Conservation (phyloP, 2,888 invertebrate genomes). For the Merodon equestris region DNA sequence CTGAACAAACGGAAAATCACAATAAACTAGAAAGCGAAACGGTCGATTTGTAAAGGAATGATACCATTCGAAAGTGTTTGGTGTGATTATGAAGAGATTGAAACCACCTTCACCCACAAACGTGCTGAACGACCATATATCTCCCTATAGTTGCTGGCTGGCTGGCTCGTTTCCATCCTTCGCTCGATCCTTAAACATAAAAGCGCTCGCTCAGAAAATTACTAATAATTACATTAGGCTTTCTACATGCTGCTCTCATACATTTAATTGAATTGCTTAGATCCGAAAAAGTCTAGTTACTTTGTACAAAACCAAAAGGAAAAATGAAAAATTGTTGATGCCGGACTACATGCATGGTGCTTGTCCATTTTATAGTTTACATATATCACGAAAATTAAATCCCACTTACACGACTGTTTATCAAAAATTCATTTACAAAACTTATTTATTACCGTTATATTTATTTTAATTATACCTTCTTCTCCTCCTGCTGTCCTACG, state of each 20-base stretch:
- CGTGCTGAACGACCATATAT: too few species aligned
- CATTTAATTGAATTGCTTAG: slow-evolving; percentile 52
- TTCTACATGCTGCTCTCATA: not conserved
- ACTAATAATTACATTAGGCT: too few species aligned
- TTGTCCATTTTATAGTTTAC: slow-evolving; percentile 49
- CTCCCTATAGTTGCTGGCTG: too few species aligned
- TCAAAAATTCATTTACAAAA: slow-evolving; percentile 69
- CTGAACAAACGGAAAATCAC: slow-evolving; percentile 19
- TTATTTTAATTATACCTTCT: slow-evolving; percentile 21
- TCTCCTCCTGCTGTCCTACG: slow-evolving; percentile 27
- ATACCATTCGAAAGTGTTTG: slow-evolving; percentile 46
- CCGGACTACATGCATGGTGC: too few species aligned
- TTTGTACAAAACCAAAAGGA: slow-evolving; percentile 68
- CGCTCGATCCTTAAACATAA: too few species aligned
- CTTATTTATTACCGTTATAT: slow-evolving; percentile 50
- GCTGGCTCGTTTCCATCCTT: too few species aligned
- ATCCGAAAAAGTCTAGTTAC: slow-evolving; percentile 45
- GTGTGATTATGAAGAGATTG: too few species aligned
- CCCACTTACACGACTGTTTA: slow-evolving; percentile 59
- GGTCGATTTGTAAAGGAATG: slow-evolving; percentile 42
- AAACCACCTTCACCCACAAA: too few species aligned
- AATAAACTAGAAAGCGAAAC: too few species aligned
- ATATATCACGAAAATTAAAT: slow-evolving; percentile 58
- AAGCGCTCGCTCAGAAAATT: too few species aligned
- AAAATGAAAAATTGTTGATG: slow-evolving; percentile 13